Percentiles rank a stretch among this genome's conserved stretches.
phyloP scores from a whole-genome alignment of 2,113 vertebrate genomes.

The Eudorcas thomsonii region DNA sequence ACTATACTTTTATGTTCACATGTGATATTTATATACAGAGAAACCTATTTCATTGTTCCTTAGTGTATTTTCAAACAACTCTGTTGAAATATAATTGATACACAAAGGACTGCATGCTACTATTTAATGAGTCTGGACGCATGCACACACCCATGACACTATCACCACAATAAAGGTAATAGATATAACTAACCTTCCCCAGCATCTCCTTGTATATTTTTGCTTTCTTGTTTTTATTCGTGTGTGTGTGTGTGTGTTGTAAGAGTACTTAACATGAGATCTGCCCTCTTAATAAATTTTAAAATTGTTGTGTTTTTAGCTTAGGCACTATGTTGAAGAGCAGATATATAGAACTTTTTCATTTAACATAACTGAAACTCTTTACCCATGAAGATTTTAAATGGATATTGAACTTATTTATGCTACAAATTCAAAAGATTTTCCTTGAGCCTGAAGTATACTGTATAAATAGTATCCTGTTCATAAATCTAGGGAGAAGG shows the following conservation, averaged over 20 bases:
- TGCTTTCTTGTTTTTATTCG: not conserved
- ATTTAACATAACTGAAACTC: not conserved
- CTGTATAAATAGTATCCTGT: not conserved
- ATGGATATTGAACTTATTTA: not conserved
- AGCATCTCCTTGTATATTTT: not conserved
- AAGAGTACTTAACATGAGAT: not conserved
- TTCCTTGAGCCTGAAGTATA: not conserved
- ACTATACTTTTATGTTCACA: not conserved
- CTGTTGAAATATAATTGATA: not conserved
- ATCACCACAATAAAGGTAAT: not conserved
- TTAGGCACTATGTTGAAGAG: not conserved
- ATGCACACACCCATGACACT: not conserved
- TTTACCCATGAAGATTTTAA: not conserved
- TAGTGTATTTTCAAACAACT: not conserved
- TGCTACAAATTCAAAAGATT: not conserved
- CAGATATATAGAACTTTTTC: not conserved
- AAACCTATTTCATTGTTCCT: not conserved
- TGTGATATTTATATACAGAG: not conserved
- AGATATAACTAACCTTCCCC: not conserved
- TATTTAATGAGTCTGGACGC: not conserved
- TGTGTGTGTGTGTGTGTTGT: not conserved
- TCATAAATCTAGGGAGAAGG: not conserved
- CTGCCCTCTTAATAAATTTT: not conserved
- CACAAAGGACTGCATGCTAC: not conserved
- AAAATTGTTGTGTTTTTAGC: not conserved